Percentiles rank a stretch among this genome's conserved stretches.
phyloP scores from a whole-genome alignment of 2,888 invertebrate species.

The Magallana nippona region DNA sequence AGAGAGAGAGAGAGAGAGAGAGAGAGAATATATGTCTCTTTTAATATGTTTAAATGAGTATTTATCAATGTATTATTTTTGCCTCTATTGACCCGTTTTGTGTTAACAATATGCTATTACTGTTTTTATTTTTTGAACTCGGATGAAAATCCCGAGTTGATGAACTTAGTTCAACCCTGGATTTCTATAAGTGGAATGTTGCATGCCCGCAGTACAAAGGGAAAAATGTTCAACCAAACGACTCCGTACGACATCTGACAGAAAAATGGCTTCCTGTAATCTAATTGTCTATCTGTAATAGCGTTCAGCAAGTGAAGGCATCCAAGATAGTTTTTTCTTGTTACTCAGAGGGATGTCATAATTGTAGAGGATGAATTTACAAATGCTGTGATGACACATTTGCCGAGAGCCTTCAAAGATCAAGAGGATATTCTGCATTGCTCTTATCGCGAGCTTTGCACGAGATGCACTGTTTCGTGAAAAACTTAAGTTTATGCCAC shows the following conservation, averaged over 20 bases:
- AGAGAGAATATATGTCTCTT: too few species aligned
- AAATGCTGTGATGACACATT: conserved; percentile 28
- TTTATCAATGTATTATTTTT: too few species aligned
- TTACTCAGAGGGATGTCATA: conserved; percentile 30
- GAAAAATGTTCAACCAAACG: neutral
- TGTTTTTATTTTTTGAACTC: neutral
- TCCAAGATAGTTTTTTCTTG: conserved; percentile 26
- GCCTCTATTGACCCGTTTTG: neutral
- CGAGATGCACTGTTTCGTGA: neutral
- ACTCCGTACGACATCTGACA: conserved; percentile 31
- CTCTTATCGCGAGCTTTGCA: conserved; percentile 20
- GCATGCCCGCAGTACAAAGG: neutral
- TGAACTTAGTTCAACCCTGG: conserved; percentile 10
- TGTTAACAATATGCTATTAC: neutral
- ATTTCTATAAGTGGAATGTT: conserved; percentile 12
- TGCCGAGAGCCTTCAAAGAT: conserved; percentile 5
- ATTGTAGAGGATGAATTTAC: conserved; percentile 13
- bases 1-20: too few species aligned
- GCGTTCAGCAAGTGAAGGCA: conserved; percentile 32
- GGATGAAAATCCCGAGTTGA: neutral
- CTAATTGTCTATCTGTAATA: conserved; percentile 33
- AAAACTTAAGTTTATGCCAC: neutral
- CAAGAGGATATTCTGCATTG: conserved; percentile 24
- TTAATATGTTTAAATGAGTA: too few species aligned
- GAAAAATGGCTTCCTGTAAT: conserved; percentile 32